These are phyloP conservation scores for Bujurquina vittata DNA, from an alignment of 2,113 vertebrate genomes.

Conservation along the genomic window DNA sequence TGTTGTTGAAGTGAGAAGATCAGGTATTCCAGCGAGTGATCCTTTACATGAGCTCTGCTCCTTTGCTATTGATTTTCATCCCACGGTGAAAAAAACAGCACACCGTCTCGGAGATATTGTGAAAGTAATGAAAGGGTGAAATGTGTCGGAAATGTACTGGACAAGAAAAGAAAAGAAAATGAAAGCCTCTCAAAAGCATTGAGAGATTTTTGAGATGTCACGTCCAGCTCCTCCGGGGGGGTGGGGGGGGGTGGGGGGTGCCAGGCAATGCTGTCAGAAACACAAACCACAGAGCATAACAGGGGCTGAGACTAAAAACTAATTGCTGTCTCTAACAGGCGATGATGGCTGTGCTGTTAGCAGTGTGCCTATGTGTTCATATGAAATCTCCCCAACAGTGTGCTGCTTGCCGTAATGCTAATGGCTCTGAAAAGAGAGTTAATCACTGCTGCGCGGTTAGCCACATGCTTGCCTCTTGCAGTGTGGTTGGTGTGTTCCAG, in stretches of 20 bases:
- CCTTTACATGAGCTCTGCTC: constrained; percentile 72
- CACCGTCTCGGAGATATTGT: constrained; percentile 60
- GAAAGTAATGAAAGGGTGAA: constrained; percentile 67
- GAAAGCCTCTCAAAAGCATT: constrained; percentile 32
- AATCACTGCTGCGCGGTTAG: constrained; percentile 81
- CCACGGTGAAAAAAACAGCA: constrained; percentile 49
- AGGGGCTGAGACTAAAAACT: constrained; percentile 46
- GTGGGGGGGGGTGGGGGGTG: background rate
- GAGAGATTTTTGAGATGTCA: constrained; percentile 44
- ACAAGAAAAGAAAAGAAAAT: constrained; percentile 38
- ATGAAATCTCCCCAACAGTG: constrained; percentile 65
- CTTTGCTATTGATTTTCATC: constrained; percentile 76
- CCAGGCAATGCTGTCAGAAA: constrained; percentile 39
- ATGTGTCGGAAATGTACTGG: constrained; percentile 56
- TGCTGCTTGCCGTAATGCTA: constrained; percentile 64
- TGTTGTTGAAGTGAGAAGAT: constrained; percentile 78
- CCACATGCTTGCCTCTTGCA: constrained; percentile 80
- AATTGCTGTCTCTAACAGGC: constrained; percentile 66
- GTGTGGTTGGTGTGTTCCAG: constrained; percentile 72
- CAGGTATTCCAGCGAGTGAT: constrained; percentile 80
- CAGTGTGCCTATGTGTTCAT: constrained; percentile 67
- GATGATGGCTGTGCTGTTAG: constrained; percentile 69
- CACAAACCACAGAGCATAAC: constrained; percentile 49
- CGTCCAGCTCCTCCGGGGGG: constrained; percentile 1
- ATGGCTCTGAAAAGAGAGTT: constrained; percentile 79